These are phyloP conservation scores for Cheiracanthium punctorium DNA, from an alignment of 2,888 invertebrate species.

Conservation along the genomic window DNA sequence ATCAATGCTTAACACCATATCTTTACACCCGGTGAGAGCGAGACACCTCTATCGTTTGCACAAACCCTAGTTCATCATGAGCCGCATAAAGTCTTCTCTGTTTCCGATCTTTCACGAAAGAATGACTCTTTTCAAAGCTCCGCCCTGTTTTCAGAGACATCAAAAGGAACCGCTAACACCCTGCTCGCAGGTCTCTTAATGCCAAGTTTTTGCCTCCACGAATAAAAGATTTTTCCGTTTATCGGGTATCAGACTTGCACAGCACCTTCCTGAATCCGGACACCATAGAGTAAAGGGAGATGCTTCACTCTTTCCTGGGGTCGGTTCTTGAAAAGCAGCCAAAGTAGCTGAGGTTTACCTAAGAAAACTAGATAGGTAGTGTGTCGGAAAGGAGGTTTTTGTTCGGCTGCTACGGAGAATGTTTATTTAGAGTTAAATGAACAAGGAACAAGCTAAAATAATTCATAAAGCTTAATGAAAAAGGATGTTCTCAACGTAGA, in stretches of 20 bases:
- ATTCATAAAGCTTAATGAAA: neutral
- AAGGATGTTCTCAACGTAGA: neutral
- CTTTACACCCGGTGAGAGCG: conserved; percentile 45
- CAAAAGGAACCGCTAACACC: conserved; percentile 31
- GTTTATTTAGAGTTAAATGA: conserved; percentile 15
- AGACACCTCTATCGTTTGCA: conserved; percentile 49
- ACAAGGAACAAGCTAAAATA: neutral
- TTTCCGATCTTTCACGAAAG: conserved; percentile 35
- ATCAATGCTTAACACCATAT: conserved; percentile 22
- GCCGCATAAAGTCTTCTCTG: conserved; percentile 40
- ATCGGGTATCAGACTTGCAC: conserved; percentile 27
- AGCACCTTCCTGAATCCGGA: conserved; percentile 5
- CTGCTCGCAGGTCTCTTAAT: conserved; percentile 9
- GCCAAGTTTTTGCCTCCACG: conserved; percentile 23
- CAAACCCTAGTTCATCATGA: conserved; percentile 37
- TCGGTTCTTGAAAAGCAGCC: conserved; percentile 1
- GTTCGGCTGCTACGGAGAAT: neutral
- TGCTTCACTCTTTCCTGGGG: neutral
- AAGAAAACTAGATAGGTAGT: conserved; percentile 9
- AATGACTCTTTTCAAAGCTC: conserved; percentile 41
- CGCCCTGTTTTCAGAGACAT: conserved; percentile 32
- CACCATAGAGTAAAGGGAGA: neutral
- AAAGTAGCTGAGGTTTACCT: conserved; percentile 31
- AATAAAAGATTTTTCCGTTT: conserved; percentile 40
- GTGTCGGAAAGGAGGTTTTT: neutral